Percentiles rank a stretch among this genome's conserved stretches.
Conservation (phyloP, 1,140 invertebrate species). For the Potamilus streckersoni region DNA sequence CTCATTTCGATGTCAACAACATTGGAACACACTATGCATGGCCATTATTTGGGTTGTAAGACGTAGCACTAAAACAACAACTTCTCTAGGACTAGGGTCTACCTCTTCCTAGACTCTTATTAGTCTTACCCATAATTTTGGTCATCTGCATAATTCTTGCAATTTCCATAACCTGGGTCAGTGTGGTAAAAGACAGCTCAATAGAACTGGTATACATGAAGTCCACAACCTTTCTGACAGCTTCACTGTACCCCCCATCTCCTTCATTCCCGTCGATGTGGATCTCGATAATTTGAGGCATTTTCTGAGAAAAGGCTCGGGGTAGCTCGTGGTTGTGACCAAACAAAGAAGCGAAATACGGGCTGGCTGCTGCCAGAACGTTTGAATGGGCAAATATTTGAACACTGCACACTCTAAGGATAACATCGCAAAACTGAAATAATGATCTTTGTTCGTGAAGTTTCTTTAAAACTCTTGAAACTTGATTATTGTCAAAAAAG, state of each 20-base stretch:
- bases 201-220: constrained; percentile 66
- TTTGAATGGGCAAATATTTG: constrained; percentile 67
- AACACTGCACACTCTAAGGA: constrained; percentile 60
- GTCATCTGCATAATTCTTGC: constrained; percentile 59
- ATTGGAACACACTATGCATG: too few relatives aligned
- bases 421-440: constrained; percentile 66
- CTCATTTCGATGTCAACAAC: too few relatives aligned
- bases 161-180: constrained; percentile 61
- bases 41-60: too few relatives aligned
- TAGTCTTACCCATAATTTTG: constrained; percentile 36
- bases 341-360: constrained; percentile 63
- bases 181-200: constrained; percentile 35
- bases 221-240: constrained; percentile 61
- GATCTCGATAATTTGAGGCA: constrained; percentile 65
- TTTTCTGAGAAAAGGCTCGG: constrained; percentile 60
- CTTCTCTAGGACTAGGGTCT: too few relatives aligned
- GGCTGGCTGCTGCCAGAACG: constrained; percentile 64
- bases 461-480: constrained; percentile 36
- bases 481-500: constrained; percentile 40
- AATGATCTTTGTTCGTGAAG: constrained; percentile 58
- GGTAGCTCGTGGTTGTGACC: constrained; percentile 50
- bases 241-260: constrained; percentile 44
- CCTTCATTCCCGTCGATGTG: constrained; percentile 58
- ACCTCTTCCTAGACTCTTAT: too few relatives aligned
- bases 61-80: too few relatives aligned